Evolutionary conservation across 2,797 vertebrate genomes (phyloP).

Genomic region (Myotis planiceps): DNA sequence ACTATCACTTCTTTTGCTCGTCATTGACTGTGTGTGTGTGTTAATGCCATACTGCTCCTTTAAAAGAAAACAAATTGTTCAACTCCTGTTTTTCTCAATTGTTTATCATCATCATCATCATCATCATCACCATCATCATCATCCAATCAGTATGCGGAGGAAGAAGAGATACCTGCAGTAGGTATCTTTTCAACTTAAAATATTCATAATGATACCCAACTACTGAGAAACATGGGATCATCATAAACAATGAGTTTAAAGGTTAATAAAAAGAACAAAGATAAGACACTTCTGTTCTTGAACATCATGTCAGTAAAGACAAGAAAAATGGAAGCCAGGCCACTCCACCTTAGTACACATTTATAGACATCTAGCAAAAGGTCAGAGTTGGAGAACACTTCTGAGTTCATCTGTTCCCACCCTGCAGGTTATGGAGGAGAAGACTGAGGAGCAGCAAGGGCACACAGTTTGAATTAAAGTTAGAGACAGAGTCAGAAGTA

Average conservation of each 20-base stretch:
- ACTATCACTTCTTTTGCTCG: background rate
- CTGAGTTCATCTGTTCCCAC: background rate
- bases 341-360: background rate
- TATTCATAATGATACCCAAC: background rate
- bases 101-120: background rate
- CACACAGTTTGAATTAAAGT: background rate
- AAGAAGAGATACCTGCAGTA: background rate
- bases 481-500: background rate
- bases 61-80: background rate
- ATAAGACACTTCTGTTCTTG: background rate
- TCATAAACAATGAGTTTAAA: background rate
- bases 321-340: background rate
- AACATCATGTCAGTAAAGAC: background rate
- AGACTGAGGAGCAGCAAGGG: background rate
- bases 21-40: background rate
- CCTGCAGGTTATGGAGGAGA: background rate
- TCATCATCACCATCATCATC: background rate
- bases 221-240: background rate
- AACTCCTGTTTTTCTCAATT: background rate
- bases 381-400: background rate
- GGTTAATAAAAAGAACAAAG: background rate
- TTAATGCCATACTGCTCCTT: background rate
- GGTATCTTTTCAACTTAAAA: background rate
- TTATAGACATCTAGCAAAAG: background rate
- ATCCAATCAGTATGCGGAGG: background rate